Evolutionary conservation across 2,113 vertebrate species (phyloP), one percentile per base, ranked within the genome.

Genomic region (Pollimyrus isidori): DNA sequence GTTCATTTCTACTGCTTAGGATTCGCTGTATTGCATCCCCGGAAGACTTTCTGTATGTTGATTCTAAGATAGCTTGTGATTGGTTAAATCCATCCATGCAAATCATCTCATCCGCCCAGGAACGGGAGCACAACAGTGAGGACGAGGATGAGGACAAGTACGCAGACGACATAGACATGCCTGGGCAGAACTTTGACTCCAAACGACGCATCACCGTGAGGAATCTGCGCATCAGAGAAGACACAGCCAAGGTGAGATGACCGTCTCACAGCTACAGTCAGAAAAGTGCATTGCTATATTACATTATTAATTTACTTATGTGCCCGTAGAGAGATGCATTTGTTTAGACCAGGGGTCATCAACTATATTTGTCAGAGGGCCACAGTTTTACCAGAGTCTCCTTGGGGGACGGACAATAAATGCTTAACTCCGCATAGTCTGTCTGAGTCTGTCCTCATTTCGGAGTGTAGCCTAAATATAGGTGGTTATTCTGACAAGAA

Each of bases 101-200:
- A 46, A 48, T 7, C 82, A n/a, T 46, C 39, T 45, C 39, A n/a
- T 76, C 76, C 7, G 93, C 89, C 91, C 92, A 99, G 98, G 98
- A 99, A 92, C 94, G 97, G 89, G 98, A 99, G 92, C 97, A 97
- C 88, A 97, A 99, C 93, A 99, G 98, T 84, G 98, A 99, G 91
- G 98, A 98, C 89, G 98, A 99, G 82, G 98, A 99, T 94, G 98
- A 99, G 94, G 98, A 99, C 91, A 99, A 99, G 93, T 99, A 99
- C 0, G 98, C 98, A 30, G 98, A 99, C 94, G 98, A 99, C 90
- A 97, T 99, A 21, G 98, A 99, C 92, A 99, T 99, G 98, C 98
- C 98, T 0, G 98, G 98, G 82, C 98, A 99, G 94, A 99, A 99
- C 95, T 99, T 99, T 92, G 98, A 99, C 94, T 99, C 98, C 0